Conservation (phyloP, 2,113 vertebrate species). For the Glaucomys volans region DNA sequence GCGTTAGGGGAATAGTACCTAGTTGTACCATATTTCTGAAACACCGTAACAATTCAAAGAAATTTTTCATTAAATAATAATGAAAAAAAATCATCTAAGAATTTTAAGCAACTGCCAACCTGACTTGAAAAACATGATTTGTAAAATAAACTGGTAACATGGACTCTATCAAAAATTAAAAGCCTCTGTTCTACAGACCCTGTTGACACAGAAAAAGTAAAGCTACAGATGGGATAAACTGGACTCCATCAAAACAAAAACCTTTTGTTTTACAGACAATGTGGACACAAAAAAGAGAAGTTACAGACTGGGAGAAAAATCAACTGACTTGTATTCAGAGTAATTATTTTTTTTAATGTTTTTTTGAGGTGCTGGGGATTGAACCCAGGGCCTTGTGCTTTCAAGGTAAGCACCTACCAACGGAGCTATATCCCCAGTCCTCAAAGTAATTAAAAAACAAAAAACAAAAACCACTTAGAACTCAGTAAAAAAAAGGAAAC, state of each 20-base stretch:
- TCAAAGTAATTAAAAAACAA: too few relatives aligned
- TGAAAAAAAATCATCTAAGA: constrained; percentile 34
- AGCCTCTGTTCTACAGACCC: not conserved
- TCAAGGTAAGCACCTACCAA: too few relatives aligned
- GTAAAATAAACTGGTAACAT: not conserved
- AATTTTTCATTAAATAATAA: not conserved
- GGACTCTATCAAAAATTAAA: not conserved
- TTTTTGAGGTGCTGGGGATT: too few relatives aligned
- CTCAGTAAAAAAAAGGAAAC: not conserved
- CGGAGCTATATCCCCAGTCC: too few relatives aligned
- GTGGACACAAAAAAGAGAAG: not conserved
- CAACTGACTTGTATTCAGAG: not conserved
- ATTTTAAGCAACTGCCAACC: constrained; percentile 22
- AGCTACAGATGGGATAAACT: not conserved
- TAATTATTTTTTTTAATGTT: not conserved
- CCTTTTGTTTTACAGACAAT: too few relatives aligned
- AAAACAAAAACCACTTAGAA: not conserved
- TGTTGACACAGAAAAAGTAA: constrained; percentile 31
- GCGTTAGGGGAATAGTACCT: constrained; percentile 7
- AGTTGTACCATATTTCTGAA: constrained; percentile 5
- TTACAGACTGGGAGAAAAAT: not conserved
- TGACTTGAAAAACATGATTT: not conserved
- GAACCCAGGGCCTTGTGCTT: too few relatives aligned
- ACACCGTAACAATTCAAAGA: not conserved
- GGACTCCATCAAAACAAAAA: too few relatives aligned